A percentile compares a stretch with the other conserved stretches of the same genome.
Conservation (phyloP, 2,888 invertebrate species). For the Elaeidobius kamerunicus region DNA sequence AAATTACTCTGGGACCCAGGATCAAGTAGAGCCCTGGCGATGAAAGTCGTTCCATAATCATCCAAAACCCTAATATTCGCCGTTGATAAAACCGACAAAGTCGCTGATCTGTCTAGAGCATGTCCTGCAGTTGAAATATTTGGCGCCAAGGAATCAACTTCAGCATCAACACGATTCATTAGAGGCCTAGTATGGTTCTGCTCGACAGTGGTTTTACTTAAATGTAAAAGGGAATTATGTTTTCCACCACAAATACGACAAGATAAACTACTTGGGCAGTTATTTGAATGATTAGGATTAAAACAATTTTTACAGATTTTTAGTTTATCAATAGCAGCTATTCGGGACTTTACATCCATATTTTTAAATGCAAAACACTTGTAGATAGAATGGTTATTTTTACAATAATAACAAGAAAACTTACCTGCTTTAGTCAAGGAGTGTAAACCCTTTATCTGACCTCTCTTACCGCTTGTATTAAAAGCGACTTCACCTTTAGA, state of each 20-base stretch:
- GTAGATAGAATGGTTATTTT: background rate
- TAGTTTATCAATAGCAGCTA: background rate
- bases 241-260: background rate
- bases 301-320: conserved; percentile 1
- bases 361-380: background rate
- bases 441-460: background rate
- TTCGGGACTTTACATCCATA: background rate
- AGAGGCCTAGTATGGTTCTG: background rate
- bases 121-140: background rate
- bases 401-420: background rate
- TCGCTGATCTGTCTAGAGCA: background rate
- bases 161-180: background rate
- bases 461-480: background rate
- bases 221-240: background rate
- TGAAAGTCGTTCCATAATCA: background rate
- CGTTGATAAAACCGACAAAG: conserved; percentile 8
- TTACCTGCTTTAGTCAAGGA: background rate
- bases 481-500: background rate
- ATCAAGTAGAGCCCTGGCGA: conserved; percentile 16
- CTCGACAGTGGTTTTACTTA: background rate
- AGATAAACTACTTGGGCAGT: background rate
- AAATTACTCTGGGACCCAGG: conserved; percentile 24
- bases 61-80: conserved; percentile 1
- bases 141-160: background rate
- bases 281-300: background rate